Percentiles rank a stretch among this genome's conserved stretches.
phyloP scores from a whole-genome alignment of 2,113 vertebrate species.

The Artemisiospiza belli region DNA sequence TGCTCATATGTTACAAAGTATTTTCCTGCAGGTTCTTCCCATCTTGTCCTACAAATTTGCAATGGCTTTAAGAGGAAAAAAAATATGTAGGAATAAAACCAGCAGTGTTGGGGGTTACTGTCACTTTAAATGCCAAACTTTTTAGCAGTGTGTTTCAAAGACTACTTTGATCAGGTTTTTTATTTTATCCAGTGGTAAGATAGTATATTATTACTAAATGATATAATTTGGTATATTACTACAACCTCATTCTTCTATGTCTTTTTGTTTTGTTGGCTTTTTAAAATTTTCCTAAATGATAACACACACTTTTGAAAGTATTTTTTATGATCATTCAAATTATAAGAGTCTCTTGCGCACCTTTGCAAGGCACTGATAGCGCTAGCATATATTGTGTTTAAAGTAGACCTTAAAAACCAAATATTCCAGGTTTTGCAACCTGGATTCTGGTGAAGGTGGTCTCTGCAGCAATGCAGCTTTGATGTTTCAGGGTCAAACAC shows the following conservation, averaged over 20 bases:
- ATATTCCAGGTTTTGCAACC: neutral
- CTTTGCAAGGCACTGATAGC: neutral
- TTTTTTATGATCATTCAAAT: neutral
- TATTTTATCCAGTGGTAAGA: neutral
- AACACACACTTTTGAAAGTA: neutral
- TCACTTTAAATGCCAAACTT: neutral
- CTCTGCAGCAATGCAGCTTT: neutral
- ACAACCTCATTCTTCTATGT: neutral
- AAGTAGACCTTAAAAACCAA: neutral
- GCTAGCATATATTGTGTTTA: neutral
- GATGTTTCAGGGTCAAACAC: neutral
- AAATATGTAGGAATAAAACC: accelerated
- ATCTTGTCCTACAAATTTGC: neutral
- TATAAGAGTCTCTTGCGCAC: neutral
- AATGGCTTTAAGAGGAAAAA: neutral
- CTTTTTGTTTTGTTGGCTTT: neutral
- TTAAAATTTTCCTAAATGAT: neutral
- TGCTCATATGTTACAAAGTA: neutral
- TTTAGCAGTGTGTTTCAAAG: neutral
- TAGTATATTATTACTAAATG: no score
- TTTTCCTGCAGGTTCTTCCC: neutral
- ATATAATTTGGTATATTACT: no score
- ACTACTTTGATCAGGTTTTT: neutral
- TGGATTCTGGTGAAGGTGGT: neutral
- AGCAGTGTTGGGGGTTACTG: neutral